Base-by-base conservation (phyloP, 2,888 invertebrate species). In the Callimorpha dominula region DNA sequence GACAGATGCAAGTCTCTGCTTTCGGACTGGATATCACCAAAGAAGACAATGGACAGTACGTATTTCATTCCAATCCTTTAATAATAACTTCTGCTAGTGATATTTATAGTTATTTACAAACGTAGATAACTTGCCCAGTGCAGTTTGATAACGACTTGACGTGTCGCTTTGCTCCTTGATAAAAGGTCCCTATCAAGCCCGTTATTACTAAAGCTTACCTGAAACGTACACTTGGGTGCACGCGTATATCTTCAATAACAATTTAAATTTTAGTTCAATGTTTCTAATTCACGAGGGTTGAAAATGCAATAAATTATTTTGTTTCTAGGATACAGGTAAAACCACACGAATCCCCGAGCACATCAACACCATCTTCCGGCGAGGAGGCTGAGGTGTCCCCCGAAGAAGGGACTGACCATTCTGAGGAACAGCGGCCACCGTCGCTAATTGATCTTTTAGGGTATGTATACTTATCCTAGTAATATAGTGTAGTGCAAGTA, bases 1-100 rank as follows among this genome's bases (percentile, higher is more conserved):
- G 97, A 7, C 96, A 96, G 17, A 92, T 96, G 79, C 96, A 97
- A 85, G 97, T 98, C 17, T 97, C 97, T 76, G 97, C 97, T 0
- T 98, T 98, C 89, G 98, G 98, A 68, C 91, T 97, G 90, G 98
- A 98, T 83, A 97, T 97, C 85, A 97, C 97, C 66, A 98, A 98
- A 89, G 98, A 98, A 90, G 98, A 98, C 86, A 97, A 97, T 80
- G 98, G 98, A 77, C 97, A 98, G 97, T 97, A 87, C 91, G 96
- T 70, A 64, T 42, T 60, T 20, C 9, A 40, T 66, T 20, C 31
- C 15, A 1, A n/a, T 31, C 0, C n/a, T 20, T 20, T 12, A 4
- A 8, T 20, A 60, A 1, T 54, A 54, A 54, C 46, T 17, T 6
- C 52, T 9, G 52, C 15, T 6, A 14, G 6, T 52, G 52, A 15